phyloP scores from a whole-genome alignment of 2,888 invertebrate species.

The Phortica magna region DNA sequence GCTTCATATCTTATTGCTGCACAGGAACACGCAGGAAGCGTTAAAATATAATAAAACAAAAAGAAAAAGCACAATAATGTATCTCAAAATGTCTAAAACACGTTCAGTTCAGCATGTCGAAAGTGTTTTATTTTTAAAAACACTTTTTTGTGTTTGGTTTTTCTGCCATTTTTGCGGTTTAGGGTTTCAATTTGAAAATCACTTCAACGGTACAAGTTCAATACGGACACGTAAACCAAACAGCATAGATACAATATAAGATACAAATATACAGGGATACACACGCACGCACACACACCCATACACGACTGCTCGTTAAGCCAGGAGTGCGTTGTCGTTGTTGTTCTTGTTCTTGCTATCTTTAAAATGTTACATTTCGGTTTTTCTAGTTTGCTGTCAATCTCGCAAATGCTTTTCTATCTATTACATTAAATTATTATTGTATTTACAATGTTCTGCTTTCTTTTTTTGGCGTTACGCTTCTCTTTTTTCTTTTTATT shows the following conservation, averaged over 20 bases:
- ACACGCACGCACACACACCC: too few species aligned
- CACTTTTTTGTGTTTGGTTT: neutral
- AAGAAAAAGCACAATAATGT: neutral
- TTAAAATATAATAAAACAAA: neutral
- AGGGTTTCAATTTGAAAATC: slow-evolving; percentile 25
- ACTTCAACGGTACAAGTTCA: neutral
- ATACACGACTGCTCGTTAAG: too few species aligned
- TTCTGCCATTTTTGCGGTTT: slow-evolving; percentile 17
- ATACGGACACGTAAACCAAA: too few species aligned
- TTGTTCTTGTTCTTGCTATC: too few species aligned
- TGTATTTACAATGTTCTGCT: neutral
- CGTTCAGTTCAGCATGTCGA: neutral
- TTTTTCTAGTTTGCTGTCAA: too few species aligned
- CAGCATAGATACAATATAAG: too few species aligned
- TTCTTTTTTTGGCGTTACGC: neutral
- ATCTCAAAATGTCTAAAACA: neutral
- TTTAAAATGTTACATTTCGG: too few species aligned
- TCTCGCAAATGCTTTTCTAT: too few species aligned
- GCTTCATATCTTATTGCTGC: neutral
- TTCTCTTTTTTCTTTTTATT: neutral
- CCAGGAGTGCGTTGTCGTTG: too few species aligned
- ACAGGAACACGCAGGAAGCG: too few species aligned
- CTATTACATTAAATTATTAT: too few species aligned
- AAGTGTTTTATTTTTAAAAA: neutral
- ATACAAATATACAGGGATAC: too few species aligned